These are phyloP conservation scores for Bombycilla garrulus DNA, from an alignment of 2,113 vertebrate species.

Conservation along the genomic window DNA sequence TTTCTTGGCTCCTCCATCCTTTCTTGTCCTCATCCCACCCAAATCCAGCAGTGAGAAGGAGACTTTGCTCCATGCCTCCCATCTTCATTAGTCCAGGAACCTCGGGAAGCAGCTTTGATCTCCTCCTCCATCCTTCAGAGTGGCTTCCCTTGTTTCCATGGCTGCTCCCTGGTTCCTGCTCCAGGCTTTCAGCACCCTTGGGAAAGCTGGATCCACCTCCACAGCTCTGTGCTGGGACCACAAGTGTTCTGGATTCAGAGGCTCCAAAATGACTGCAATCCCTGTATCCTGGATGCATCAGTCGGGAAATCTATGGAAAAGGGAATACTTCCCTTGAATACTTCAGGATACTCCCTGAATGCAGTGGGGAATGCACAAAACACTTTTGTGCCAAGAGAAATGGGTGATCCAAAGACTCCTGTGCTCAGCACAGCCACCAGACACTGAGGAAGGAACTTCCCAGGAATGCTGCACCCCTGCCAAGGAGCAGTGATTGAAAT, in stretches of 20 bases:
- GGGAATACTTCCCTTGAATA: no score
- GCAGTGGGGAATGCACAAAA: background rate
- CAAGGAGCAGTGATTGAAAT: background rate
- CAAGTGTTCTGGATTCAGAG: background rate
- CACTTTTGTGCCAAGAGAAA: background rate
- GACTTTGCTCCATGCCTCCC: background rate
- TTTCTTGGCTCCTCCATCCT: background rate
- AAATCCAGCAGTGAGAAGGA: background rate
- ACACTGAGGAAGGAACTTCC: background rate
- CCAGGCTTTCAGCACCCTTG: background rate
- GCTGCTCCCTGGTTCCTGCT: background rate
- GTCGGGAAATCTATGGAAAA: accelerated
- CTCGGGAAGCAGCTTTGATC: background rate
- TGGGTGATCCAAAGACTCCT: background rate
- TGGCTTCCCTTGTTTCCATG: background rate
- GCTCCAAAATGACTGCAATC: background rate
- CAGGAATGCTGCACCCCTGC: background rate
- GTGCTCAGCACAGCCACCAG: background rate
- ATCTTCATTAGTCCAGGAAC: background rate
- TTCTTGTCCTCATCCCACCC: background rate
- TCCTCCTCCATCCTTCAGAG: background rate
- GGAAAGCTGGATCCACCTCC: background rate
- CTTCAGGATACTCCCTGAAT: background rate
- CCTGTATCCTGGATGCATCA: background rate
- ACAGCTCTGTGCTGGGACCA: background rate